phyloP scores from a whole-genome alignment of 2,113 vertebrate genomes.

The Lophotis ruficrista region DNA sequence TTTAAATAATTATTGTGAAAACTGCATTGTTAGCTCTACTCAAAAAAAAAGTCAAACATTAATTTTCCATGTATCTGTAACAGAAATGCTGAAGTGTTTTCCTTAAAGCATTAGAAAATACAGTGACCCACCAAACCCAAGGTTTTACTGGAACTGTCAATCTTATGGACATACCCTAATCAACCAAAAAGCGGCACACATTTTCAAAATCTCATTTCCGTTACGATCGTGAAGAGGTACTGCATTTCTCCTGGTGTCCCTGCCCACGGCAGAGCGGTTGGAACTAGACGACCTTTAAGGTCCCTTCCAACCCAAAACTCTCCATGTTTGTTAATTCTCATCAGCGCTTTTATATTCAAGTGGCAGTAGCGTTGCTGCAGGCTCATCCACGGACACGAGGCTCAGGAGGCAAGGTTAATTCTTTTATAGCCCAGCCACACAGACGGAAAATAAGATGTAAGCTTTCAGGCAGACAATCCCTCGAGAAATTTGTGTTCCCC shows the following conservation, averaged over 20 bases:
- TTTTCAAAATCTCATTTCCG: neutral
- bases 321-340: neutral
- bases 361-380: neutral
- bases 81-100: neutral
- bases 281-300: no score
- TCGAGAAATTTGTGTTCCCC: neutral
- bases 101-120: neutral
- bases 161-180: neutral
- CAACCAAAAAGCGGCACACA: neutral
- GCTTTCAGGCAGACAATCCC: neutral
- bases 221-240: neutral
- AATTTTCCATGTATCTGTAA: neutral
- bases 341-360: neutral
- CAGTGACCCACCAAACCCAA: neutral
- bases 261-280: no score
- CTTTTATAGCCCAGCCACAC: neutral
- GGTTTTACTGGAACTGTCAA: neutral
- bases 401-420: neutral
- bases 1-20: neutral
- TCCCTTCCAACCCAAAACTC: no score
- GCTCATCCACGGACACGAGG: neutral
- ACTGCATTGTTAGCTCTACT: no score
- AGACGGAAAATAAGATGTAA: neutral
- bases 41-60: neutral
- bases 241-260: neutral